phyloP scores from a whole-genome alignment of 2,888 invertebrate genomes.

The Microctonus aethiopoides region DNA sequence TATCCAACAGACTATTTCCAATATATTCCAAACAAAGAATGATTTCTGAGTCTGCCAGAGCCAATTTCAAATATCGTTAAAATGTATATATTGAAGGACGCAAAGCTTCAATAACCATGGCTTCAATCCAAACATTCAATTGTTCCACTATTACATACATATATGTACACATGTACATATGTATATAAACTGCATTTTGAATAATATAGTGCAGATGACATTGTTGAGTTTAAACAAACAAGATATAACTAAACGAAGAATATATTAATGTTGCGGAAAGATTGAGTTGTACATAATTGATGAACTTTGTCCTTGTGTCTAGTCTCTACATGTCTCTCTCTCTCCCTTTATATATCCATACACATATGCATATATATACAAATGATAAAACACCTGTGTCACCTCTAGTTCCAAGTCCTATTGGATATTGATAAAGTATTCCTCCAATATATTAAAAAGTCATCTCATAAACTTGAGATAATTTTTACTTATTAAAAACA shows the following conservation, averaged over 20 bases:
- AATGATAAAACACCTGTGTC: background rate
- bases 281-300: conserved; percentile 16
- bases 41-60: too few species aligned
- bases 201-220: background rate
- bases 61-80: too few species aligned
- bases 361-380: background rate
- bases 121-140: too few species aligned
- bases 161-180: background rate
- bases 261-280: background rate
- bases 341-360: background rate
- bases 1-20: background rate
- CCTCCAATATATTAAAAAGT: background rate
- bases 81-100: too few species aligned
- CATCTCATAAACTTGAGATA: background rate
- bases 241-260: background rate
- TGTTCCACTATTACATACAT: too few species aligned
- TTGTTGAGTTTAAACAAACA: background rate
- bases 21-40: background rate
- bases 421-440: background rate
- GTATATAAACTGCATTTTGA: background rate
- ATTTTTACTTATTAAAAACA: background rate
- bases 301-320: background rate
- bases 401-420: background rate
- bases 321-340: background rate
- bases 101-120: too few species aligned